Evolutionary conservation across 2,888 invertebrate genomes (phyloP).

Genomic region (Euplexia lucipara): DNA sequence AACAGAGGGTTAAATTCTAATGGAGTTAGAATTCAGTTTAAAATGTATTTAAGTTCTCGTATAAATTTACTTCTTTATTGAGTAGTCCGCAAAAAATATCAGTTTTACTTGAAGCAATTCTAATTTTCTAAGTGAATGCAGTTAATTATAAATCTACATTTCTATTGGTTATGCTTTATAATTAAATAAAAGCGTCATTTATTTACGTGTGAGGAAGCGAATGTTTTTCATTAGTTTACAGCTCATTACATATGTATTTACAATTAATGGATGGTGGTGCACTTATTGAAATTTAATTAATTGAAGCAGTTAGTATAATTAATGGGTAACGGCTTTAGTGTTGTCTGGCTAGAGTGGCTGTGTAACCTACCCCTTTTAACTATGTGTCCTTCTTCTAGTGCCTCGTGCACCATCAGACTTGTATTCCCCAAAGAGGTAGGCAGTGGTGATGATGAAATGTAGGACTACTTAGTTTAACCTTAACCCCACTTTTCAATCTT

Average conservation of each 20-base stretch:
- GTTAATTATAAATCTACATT: slow-evolving; percentile 33
- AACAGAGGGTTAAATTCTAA: slow-evolving; percentile 68
- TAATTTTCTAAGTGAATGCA: slow-evolving; percentile 45
- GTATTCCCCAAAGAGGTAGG: no score
- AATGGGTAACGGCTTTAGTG: slow-evolving; percentile 23
- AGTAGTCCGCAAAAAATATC: slow-evolving; percentile 39
- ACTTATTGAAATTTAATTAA: slow-evolving; percentile 57
- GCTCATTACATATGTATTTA: slow-evolving; percentile 53
- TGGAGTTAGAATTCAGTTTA: slow-evolving; percentile 65
- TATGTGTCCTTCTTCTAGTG: neutral
- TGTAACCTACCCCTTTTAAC: neutral
- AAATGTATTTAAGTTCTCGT: slow-evolving; percentile 63
- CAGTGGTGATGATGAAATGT: neutral
- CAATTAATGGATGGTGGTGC: slow-evolving; percentile 45
- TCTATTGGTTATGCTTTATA: slow-evolving; percentile 49
- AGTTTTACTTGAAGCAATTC: slow-evolving; percentile 27
- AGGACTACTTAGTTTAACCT: no score
- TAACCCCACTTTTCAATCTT: neutral
- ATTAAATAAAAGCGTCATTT: slow-evolving; percentile 48
- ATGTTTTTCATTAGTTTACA: slow-evolving; percentile 49
- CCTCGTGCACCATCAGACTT: neutral
- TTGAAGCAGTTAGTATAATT: slow-evolving; percentile 42
- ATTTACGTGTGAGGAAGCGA: slow-evolving; percentile 35
- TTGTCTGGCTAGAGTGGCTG: slow-evolving; percentile 1
- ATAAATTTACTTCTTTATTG: slow-evolving; percentile 48